These are phyloP conservation scores for Ormyrus rosae DNA, from an alignment of 2,888 invertebrate species.

Conservation along the genomic window DNA sequence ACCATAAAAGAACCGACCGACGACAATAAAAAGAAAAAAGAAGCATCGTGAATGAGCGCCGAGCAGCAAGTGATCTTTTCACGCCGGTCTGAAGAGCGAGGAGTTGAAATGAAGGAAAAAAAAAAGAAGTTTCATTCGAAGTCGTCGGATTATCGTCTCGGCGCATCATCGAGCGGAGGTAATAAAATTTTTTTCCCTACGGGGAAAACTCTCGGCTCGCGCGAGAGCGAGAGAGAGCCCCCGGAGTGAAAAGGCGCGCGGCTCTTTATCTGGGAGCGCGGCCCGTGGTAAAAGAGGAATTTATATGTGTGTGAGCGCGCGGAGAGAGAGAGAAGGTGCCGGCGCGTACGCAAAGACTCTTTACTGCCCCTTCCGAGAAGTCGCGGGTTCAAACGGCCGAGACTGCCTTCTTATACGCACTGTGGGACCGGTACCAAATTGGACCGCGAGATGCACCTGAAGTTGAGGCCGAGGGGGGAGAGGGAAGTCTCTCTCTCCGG, in stretches of 20 bases:
- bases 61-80: conserved; percentile 34
- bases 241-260: neutral
- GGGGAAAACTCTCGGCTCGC: conserved; percentile 6
- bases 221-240: neutral
- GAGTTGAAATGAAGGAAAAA: neutral
- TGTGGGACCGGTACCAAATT: conserved; percentile 20
- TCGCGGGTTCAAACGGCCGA: conserved; percentile 1
- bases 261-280: conserved; percentile 13
- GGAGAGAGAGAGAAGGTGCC: neutral
- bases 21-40: conserved; percentile 9
- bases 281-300: conserved; percentile 40
- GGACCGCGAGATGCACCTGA: neutral
- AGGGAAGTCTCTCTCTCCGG: neutral
- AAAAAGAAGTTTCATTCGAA: too few species aligned
- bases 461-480: neutral
- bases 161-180: neutral
- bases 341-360: neutral
- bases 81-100: conserved; percentile 10
- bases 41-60: neutral
- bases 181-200: conserved; percentile 33
- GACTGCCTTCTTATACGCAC: neutral
- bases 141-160: conserved; percentile 11
- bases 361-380: conserved; percentile 42
- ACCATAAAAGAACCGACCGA: neutral
- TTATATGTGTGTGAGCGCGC: conserved; percentile 12